Base-by-base conservation (phyloP, 1,140 invertebrate species). In the Atta colombica region DNA sequence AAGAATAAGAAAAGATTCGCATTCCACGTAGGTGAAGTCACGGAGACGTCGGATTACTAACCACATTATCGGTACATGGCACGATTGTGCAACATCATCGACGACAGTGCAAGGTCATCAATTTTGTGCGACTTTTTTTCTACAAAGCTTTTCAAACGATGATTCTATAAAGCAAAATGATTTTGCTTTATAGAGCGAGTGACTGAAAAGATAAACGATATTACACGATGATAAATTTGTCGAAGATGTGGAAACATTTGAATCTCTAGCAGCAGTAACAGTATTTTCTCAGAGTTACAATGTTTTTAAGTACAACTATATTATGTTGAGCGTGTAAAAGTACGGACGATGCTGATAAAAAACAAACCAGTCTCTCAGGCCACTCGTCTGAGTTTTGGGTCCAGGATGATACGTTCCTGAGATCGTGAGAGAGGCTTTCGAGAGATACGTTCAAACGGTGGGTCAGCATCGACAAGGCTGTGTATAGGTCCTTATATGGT, bases 401-500 rank as follows among this genome's bases (percentile, higher is more conserved):
- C 18, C 60, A 3, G 1, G 39, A 66, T 25, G 66, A 58, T 65
- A 80, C 63, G 58, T 18, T 60, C 60, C 69, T 86, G 78, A 68
- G 21, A 55, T 35, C 45, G 58, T 31, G 69, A 72, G 77, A 82
- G 58, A 88, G 82, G 60, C 75, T 90, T 88, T 88, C 89, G 61
- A 86, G 82, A 77, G 87, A 91, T 91, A 90, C 84, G 89, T 78
- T 90, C 84, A 88, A 90, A 88, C 88, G 87, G 88, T 91, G 88
- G 91, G 91, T 89, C 91, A 92, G 82, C 87, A 92, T 87, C 91
- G 80, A 74, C 91, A 92, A 91, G 90, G 87, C 89, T 91, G 89
- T 66, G 89, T 88, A 88, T 90, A 88, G 89, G 90, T 92, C 92
- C 92, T 90, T 91, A 93, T 92, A 93, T 90, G 90, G 89, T 88